Conservation (phyloP, 2,797 vertebrate species). For the Sebastiscus tertius region DNA sequence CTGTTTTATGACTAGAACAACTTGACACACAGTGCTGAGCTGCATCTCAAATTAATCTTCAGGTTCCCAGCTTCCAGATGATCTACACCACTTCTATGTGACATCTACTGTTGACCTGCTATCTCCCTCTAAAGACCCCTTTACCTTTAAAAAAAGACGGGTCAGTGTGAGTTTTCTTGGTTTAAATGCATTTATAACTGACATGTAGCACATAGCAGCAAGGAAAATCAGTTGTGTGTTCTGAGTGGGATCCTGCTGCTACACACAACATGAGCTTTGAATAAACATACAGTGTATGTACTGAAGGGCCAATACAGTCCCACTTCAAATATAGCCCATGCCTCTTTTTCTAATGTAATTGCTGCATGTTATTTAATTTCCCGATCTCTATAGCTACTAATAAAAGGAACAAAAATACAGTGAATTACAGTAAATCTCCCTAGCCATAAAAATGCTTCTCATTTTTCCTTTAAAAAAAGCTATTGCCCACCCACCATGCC, state of each 20-base stretch:
- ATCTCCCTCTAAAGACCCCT: no score
- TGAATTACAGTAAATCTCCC: slow-evolving; percentile 35
- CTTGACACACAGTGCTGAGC: background rate
- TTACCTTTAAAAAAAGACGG: no score
- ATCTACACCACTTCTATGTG: no score
- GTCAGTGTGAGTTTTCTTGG: no score
- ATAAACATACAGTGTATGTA: slow-evolving; percentile 1
- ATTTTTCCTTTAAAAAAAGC: slow-evolving; percentile 44
- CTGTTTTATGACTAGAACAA: background rate
- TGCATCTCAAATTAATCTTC: background rate
- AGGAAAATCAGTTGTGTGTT: background rate
- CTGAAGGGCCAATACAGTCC: background rate
- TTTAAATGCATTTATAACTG: background rate
- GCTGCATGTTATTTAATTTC: background rate
- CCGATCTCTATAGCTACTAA: background rate
- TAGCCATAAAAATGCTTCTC: slow-evolving; percentile 23
- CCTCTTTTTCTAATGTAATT: background rate
- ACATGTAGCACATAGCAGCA: background rate
- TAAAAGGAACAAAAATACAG: background rate
- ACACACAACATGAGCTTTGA: background rate
- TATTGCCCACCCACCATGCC: slow-evolving; percentile 65
- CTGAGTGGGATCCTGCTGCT: background rate
- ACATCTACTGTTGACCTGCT: no score
- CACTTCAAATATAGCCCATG: background rate
- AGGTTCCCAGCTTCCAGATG: no score